Base-by-base conservation (phyloP, 2,797 vertebrate species). In the Karalla daura region DNA sequence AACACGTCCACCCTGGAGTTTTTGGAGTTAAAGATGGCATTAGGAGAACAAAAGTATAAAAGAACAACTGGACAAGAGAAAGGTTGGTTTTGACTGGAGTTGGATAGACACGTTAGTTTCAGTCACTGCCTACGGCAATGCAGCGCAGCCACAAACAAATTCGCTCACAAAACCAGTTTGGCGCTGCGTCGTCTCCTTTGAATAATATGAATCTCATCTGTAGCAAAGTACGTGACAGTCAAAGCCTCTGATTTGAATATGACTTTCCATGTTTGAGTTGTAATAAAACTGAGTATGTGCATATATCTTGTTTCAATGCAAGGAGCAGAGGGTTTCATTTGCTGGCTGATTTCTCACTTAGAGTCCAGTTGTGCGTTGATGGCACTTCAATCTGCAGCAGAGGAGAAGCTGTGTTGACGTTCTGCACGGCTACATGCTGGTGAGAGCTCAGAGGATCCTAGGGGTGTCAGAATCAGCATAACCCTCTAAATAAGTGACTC, bases 201-300 rank as follows among this genome's bases (percentile, higher is more conserved):
- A 67, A 64, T 71, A 61, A 64, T 43, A 69, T 59, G 45, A 70
- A 63, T 6, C 1, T 35, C 24, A 63, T 60, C 30, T 20, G 30
- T 39, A n/a, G 39, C 5, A 49, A 54, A 61, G 69, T 43, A 13
- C 8, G 1, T 43, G 37, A 58, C 32, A n/a, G n/a, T n/a, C n/a
- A 8, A 43, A 39, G 18, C 32, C 6, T 30, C 46, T 21, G 28
- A 67, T 78, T 61, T 59, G 40, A 52, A 65, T 69, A 2, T 13
- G 10, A 5, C 9, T 54, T 28, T 55, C 43, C 28, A 44, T 14
- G 33, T 37, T 64, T 20, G 2, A 7, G 13, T 17, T 5, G 27
- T 15, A 13, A 14, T 46, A 18, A 43, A 28, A 20, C 12, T 39
- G 30, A 51, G 15, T 36, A 28, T 47, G 15, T 14, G 28, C 12